Evolutionary conservation across 2,797 vertebrate genomes (phyloP), one percentile per base, ranked within the genome.

Genomic region (Oryzias dopingdopingensis): DNA sequence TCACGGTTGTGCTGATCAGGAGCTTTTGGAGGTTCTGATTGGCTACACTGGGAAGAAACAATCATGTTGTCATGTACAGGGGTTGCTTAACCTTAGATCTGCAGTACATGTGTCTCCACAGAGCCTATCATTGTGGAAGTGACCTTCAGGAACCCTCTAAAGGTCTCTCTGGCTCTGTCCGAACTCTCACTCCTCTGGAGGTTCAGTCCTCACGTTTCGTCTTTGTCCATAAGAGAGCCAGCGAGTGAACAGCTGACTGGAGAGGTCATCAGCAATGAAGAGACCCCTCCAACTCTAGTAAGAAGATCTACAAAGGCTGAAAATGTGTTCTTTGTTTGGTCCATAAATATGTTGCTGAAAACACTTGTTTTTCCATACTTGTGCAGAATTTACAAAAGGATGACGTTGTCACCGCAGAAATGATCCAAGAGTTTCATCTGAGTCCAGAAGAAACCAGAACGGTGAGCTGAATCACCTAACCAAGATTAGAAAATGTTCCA

Each of bases 61-160:
- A 12, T 37, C 32, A 37, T 37, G 10, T 37, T 37, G 8, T 32
- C 32, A 37, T 37, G 32, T 12, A 32, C 8, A 37, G 32, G 3
- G 10, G 32, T 37, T 37, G 32, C 8, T 37, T 6, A n/a, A 44
- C 18, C 43, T 8, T 6, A 18, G n/a, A n/a, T 51, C 4, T 12
- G 8, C 29, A 22, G 37, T 40, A 17, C n/a, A 43, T 53, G 4
- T 26, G 1, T 52, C 41, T 13, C 14, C 56, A 47, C 67, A 99
- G 96, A 99, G 60, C 96, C 96, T 16, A 88, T 99, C 77, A 94
- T 94, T 44, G 94, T 99, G 56, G 97, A 99, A 91, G 90, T 99
- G 75, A 92, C 90, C 4, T 95, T 99, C 81, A 92, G 92, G 86
- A 99, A 99, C 73, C 96, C 96, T 51, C 80, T 99, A 64, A 98